Conservation (phyloP, 2,888 invertebrate genomes). For the Venusia cambrica region DNA sequence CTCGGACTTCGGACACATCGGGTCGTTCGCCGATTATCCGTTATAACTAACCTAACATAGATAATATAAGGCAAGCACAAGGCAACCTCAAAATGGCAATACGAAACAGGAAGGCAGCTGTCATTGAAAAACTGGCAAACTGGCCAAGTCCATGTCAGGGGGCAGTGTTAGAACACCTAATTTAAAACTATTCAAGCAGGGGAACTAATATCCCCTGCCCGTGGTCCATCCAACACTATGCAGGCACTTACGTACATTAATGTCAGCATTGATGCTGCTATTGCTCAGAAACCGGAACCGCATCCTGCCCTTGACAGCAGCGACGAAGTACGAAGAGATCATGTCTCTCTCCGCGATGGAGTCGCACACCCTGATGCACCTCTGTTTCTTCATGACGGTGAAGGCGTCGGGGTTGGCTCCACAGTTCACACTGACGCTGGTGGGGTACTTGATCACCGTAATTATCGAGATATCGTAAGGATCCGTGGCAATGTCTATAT, state of each 20-base stretch:
- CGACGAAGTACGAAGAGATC: conserved; percentile 44
- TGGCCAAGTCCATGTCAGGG: too few relatives aligned
- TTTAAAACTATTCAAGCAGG: too few relatives aligned
- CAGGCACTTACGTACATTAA: conserved; percentile 46
- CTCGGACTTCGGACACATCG: too few relatives aligned
- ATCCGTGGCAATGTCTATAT: conserved; percentile 54
- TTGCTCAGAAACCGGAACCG: conserved; percentile 61
- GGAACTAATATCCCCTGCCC: too few relatives aligned
- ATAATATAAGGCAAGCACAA: too few relatives aligned
- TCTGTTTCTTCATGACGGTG: conserved; percentile 45
- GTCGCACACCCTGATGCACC: conserved; percentile 53
- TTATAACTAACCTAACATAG: too few relatives aligned
- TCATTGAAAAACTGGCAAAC: too few relatives aligned
- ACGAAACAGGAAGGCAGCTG: too few relatives aligned
- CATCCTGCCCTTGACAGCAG: conserved; percentile 43
- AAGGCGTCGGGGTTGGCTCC: conserved; percentile 48
- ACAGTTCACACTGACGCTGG: conserved; percentile 46
- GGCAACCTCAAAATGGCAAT: too few relatives aligned
- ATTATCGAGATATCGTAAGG: conserved; percentile 34
- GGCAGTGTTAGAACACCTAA: too few relatives aligned
- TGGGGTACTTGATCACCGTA: conserved; percentile 58
- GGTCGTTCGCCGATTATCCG: too few relatives aligned
- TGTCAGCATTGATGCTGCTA: conserved; percentile 63
- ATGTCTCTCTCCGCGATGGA: conserved; percentile 31
- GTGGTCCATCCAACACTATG: too few relatives aligned